A percentile compares a stretch with the other conserved stretches of the same genome.
Conservation (phyloP, 2,797 vertebrate species). For the Chelon labrosus region DNA sequence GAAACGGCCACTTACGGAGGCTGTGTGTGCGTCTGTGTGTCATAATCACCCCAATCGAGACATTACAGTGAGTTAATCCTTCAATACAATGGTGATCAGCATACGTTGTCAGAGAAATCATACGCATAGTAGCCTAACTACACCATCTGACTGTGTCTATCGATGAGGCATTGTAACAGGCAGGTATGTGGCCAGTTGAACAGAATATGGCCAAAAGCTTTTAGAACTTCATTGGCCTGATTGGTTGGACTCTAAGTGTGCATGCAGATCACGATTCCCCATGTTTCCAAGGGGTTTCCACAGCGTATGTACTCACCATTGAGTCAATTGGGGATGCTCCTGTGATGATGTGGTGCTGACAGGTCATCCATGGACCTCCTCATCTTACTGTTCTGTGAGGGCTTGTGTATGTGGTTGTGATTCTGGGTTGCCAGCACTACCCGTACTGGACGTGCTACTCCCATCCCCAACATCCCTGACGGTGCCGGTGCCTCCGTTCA, state of each 20-base stretch:
- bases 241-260: background rate
- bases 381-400: conserved; percentile 84
- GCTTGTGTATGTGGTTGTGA: conserved; percentile 86
- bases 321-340: conserved; percentile 94
- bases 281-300: conserved; percentile 6
- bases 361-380: conserved; percentile 94
- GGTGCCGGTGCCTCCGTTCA: conserved; percentile 89
- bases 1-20: conserved; percentile 63
- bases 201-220: background rate
- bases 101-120: conserved; percentile 56
- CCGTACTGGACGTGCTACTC: conserved; percentile 94
- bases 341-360: conserved; percentile 90
- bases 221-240: background rate
- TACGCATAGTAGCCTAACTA: background rate
- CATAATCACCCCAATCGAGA: conserved; percentile 76
- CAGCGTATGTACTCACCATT: conserved; percentile 87
- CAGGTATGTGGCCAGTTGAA: background rate
- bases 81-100: conserved; percentile 59
- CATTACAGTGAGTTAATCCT: conserved; percentile 64
- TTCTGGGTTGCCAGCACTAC: conserved; percentile 93
- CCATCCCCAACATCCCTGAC: conserved; percentile 93
- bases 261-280: background rate
- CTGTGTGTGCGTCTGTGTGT: conserved; percentile 24
- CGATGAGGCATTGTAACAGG: background rate
- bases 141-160: background rate